A percentile compares a stretch with the other conserved stretches of the same genome.
phyloP scores from a whole-genome alignment of 2,888 invertebrate genomes.

The Hyalella azteca region DNA sequence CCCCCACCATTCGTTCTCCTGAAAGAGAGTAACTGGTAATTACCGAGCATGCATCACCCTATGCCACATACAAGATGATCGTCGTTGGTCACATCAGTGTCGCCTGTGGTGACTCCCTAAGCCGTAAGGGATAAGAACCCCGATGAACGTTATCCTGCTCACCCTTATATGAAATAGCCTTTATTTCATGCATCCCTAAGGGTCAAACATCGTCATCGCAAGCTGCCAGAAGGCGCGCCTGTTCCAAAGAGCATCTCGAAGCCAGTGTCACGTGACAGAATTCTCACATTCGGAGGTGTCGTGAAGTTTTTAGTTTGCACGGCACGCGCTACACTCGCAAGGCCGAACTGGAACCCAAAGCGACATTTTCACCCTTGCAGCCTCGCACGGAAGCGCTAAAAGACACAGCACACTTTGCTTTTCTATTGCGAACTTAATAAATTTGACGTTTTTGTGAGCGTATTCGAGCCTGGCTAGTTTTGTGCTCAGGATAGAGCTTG shows the following conservation, averaged over 20 bases:
- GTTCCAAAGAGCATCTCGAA: slow-evolving; percentile 1
- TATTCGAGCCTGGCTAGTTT: slow-evolving; percentile 35
- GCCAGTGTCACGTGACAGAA: slow-evolving; percentile 19
- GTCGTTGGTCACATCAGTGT: slow-evolving; percentile 22
- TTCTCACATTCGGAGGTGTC: slow-evolving; percentile 36
- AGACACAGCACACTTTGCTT: neutral
- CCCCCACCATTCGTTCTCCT: too few relatives aligned
- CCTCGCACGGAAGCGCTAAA: neutral
- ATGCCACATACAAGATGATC: neutral
- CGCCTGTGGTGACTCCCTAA: slow-evolving; percentile 18
- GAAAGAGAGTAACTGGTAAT: too few relatives aligned
- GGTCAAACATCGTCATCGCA: neutral
- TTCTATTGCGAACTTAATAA: slow-evolving; percentile 34
- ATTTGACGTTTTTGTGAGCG: slow-evolving; percentile 25
- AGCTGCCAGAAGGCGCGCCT: neutral
- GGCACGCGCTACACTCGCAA: slow-evolving; percentile 25
- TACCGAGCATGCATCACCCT: neutral
- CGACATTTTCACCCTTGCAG: slow-evolving; percentile 12
- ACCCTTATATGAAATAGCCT: too few relatives aligned
- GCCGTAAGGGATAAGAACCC: neutral
- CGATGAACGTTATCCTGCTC: too few relatives aligned
- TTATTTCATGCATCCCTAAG: neutral
- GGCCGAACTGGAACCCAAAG: neutral
- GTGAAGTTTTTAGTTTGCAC: slow-evolving; percentile 11
- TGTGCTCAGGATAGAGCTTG: slow-evolving; percentile 9